Base-by-base conservation (phyloP, 1,140 invertebrate genomes). In the Euglossa dilemma region DNA sequence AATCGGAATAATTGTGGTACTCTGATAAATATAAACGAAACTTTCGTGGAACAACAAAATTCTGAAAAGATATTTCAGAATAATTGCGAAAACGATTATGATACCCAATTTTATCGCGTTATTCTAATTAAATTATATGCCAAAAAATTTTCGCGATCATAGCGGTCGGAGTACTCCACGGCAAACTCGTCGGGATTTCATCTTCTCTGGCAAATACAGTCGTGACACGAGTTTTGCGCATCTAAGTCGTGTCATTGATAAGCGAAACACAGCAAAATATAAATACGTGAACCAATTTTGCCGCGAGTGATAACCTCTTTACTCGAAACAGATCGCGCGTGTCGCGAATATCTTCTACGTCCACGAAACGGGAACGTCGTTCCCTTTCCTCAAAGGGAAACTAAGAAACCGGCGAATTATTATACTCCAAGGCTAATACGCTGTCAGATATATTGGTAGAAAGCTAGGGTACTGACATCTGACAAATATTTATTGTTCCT, bases 271-370 rank as follows among this genome's bases (percentile, higher is more conserved):
- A 59, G 63, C 54, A 63, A 81, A 75, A 75, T 75, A 75, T 75
- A 81, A 83, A 83, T 77, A 83, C 64, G 23, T 20, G 74, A 66
- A 70, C 25, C 64, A 77, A 83, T 77, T 83, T 77, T 70, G n/a
- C 57, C 23, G 45, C 45, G 7, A 25, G 18, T 54, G 80, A 83
- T 83, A 83, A 83, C 80, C 80, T 83, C 52, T 83, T 59, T 84
- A 28, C 64, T 50, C 56, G 23, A 57, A 74, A 67, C 71, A 6
- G 54, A 80, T 76, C 56, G 52, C 36, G 50, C n/a, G 18, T 66
- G 18, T 50, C 52, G 56, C 25, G 23, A 82, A 57, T n/a, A 61
- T 71, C 61, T 16, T 23, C 6, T 25, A 57, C 56, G 11, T n/a
- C 18, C 4, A 50, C 45, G 25, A 70, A 45, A 61, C 12, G n/a